A percentile compares a stretch with the other conserved stretches of the same genome.
phyloP scores from a whole-genome alignment of 2,797 vertebrate genomes.

The Podargus strigoides region DNA sequence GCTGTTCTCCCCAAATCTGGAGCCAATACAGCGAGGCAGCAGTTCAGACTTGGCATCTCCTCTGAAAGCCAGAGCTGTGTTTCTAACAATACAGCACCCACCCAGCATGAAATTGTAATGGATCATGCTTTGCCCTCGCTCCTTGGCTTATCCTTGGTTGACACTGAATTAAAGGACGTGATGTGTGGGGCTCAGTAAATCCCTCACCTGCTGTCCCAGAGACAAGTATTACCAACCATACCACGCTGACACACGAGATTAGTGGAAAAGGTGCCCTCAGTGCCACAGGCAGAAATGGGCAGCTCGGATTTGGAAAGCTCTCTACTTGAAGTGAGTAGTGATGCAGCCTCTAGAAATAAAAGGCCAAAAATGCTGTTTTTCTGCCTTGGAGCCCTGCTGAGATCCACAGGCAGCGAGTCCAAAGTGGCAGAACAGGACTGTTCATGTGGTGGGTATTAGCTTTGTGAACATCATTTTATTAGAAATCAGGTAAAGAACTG shows the following conservation, averaged over 20 bases:
- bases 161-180: slow-evolving; percentile 26
- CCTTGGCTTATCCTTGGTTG: slow-evolving; percentile 47
- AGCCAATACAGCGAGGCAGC: background rate
- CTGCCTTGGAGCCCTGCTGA: background rate
- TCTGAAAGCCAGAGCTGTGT: background rate
- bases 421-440: background rate
- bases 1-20: background rate
- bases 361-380: background rate
- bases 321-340: background rate
- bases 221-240: background rate
- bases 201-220: slow-evolving; percentile 42
- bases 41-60: slow-evolving; percentile 2
- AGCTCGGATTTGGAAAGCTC: slow-evolving; percentile 20
- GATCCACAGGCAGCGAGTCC: background rate
- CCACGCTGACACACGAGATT: background rate
- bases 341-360: background rate
- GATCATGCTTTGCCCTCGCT: slow-evolving; percentile 21
- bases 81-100: slow-evolving; percentile 45
- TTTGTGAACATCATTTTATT: background rate
- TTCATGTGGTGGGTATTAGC: background rate
- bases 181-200: slow-evolving; percentile 3
- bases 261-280: background rate
- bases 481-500: background rate
- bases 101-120: slow-evolving; percentile 42
- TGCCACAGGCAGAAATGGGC: slow-evolving; percentile 43